These are phyloP conservation scores for Magallana ariakensis DNA, from an alignment of 1,140 invertebrate genomes.

Conservation along the genomic window DNA sequence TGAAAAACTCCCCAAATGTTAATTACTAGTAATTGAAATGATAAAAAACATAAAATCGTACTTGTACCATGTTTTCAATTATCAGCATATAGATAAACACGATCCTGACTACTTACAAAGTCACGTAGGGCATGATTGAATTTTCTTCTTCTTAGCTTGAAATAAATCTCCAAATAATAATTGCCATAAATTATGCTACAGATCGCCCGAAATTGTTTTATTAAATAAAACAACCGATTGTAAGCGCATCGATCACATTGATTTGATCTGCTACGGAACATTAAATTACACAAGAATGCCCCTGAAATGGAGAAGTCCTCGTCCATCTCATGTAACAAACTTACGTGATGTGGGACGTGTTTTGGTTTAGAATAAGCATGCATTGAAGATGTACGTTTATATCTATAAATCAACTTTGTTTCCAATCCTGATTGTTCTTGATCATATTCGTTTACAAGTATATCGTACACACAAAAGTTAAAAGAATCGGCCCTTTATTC, in stretches of 20 bases:
- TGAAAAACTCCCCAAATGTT: too few relatives aligned
- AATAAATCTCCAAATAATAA: neutral
- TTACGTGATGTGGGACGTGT: neutral
- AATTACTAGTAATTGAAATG: too few relatives aligned
- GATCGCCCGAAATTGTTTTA: neutral
- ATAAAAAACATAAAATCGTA: too few relatives aligned
- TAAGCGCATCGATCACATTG: neutral
- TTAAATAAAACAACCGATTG: neutral
- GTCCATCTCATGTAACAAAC: neutral
- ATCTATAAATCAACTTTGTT: too few relatives aligned
- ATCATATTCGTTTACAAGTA: too few relatives aligned
- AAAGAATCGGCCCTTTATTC: too few relatives aligned
- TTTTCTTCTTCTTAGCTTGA: neutral
- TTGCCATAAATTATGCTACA: neutral
- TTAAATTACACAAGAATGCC: neutral
- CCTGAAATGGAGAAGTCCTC: neutral
- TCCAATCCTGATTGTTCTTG: too few relatives aligned
- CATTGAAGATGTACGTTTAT: too few relatives aligned
- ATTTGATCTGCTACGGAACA: neutral
- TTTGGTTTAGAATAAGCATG: too few relatives aligned
- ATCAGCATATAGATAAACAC: too few relatives aligned
- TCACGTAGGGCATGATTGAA: neutral
- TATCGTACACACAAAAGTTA: too few relatives aligned
- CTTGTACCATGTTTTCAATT: too few relatives aligned
- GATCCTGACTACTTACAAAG: slow-evolving; percentile 1